phyloP scores from a whole-genome alignment of 2,888 invertebrate genomes.

The Mechanitis messenoides region DNA sequence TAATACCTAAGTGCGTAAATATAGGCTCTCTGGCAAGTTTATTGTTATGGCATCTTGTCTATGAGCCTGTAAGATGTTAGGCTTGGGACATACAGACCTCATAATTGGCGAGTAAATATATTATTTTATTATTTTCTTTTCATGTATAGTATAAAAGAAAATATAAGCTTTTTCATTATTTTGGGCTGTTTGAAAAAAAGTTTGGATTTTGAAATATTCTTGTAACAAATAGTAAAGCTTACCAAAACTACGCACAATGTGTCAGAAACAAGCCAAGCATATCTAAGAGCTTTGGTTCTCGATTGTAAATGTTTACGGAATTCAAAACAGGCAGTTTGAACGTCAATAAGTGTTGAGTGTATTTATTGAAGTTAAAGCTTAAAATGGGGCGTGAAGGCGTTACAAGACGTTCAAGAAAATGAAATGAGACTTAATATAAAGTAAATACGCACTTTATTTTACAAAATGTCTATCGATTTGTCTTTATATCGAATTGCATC shows the following conservation, averaged over 20 bases:
- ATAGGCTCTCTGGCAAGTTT: conserved; percentile 53
- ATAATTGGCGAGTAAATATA: conserved; percentile 9
- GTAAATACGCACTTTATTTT: background rate
- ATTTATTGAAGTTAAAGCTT: conserved; percentile 54
- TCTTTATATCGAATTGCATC: background rate
- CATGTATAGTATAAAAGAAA: background rate
- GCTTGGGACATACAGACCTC: conserved; percentile 37
- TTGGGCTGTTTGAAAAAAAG: background rate
- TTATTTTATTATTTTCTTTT: background rate
- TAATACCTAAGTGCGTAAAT: conserved; percentile 64
- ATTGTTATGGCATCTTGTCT: conserved; percentile 69
- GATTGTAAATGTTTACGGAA: conserved; percentile 66
- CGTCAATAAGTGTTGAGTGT: conserved; percentile 54
- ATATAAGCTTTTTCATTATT: background rate
- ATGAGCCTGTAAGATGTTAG: conserved; percentile 52
- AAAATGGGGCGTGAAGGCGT: conserved; percentile 6
- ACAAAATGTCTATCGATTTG: background rate
- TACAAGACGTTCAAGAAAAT: background rate
- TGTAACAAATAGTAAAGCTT: conserved; percentile 9
- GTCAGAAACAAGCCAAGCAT: conserved; percentile 51
- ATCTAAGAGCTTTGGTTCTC: conserved; percentile 66
- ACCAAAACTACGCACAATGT: conserved; percentile 31
- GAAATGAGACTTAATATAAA: too few species aligned
- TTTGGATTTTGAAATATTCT: background rate
- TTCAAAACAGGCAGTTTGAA: conserved; percentile 70